Conservation (phyloP, 2,113 vertebrate species). For the Larimichthys crocea region DNA sequence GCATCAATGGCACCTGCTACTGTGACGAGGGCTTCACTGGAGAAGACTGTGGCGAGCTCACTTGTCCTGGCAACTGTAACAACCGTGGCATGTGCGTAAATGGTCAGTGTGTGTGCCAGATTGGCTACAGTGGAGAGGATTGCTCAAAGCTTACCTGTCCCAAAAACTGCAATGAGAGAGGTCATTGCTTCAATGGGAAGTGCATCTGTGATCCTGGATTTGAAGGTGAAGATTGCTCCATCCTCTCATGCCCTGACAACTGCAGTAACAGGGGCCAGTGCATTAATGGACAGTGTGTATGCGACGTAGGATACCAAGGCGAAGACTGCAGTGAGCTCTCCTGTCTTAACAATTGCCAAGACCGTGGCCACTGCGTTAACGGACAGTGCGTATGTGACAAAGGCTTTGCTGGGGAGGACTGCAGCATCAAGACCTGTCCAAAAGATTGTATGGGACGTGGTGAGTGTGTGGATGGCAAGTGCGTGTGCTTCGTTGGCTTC, state of each 20-base stretch:
- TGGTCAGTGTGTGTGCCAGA: conserved; percentile 89
- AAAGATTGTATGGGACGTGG: conserved; percentile 87
- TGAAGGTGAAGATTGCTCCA: conserved; percentile 86
- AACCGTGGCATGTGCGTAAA: conserved; percentile 87
- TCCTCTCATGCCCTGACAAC: conserved; percentile 89
- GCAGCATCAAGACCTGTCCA: conserved; percentile 87
- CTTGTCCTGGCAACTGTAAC: conserved; percentile 89
- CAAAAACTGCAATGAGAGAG: conserved; percentile 86
- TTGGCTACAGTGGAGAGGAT: conserved; percentile 89
- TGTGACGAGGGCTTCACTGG: conserved; percentile 92
- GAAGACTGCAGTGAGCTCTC: conserved; percentile 89
- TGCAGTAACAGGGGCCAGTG: conserved; percentile 89
- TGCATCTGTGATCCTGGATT: conserved; percentile 93
- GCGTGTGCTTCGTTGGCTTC: conserved; percentile 86
- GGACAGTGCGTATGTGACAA: conserved; percentile 89
- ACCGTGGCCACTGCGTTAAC: conserved; percentile 83
- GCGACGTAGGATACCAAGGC: conserved; percentile 86
- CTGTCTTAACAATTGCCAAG: conserved; percentile 88
- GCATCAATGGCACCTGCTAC: conserved; percentile 92
- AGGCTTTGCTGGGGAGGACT: conserved; percentile 88
- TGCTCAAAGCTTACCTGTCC: conserved; percentile 90
- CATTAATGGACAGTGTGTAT: conserved; percentile 88
- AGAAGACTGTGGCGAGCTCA: conserved; percentile 90
- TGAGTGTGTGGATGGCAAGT: conserved; percentile 89
- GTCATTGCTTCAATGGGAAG: conserved; percentile 88